Evolutionary conservation across 2,888 invertebrate species (phyloP), one percentile per base, ranked within the genome.

Genomic region (Agrochola lychnidis): DNA sequence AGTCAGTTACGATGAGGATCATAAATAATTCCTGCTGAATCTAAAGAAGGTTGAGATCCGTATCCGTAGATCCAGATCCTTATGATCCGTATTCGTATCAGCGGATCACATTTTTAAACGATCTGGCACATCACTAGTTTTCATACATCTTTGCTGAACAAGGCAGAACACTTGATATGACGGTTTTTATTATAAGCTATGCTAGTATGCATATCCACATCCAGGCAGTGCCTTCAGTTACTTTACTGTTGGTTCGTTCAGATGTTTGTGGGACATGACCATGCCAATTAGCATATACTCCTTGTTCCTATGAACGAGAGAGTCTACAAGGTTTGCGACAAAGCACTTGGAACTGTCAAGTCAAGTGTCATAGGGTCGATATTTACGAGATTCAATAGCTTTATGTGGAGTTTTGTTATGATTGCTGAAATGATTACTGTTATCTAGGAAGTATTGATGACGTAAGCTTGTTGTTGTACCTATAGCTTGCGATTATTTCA

Each of bases 201-300:
- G 40, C 14, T 25, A 64, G 14, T 59, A 12, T 42, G 45, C 12
- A 59, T 61, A 56, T 88, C 94, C 94, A 95, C 93, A 94, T 95
- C 93, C 94, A 94, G 94, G 94, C 94, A 94, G 93, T 93, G 94
- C 93, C 91, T 73, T 85, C 90, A 87, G 91, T 85, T 61, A 64
- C 10, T 42, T 76, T 89, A 91, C 91, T 88, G 90, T 84, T 78
- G 92, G 93, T 91, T 89, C 93, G 94, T 95, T 95, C 94, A 93
- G 91, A 93, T 93, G 94, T 94, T 94, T 94, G 95, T 95, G 94
- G 94, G 78, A 95, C 45, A 94, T 78, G 14, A 90, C 84, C n/a
- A 81, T 5, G 91, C 90, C 89, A 86, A 89, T 89, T 80, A 91
- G 91, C 91, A 91, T 91, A 91, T 92, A 90, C 91, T 92, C 84